Base-by-base conservation (phyloP, 2,113 vertebrate genomes). In the Myrmecophaga tridactyla region DNA sequence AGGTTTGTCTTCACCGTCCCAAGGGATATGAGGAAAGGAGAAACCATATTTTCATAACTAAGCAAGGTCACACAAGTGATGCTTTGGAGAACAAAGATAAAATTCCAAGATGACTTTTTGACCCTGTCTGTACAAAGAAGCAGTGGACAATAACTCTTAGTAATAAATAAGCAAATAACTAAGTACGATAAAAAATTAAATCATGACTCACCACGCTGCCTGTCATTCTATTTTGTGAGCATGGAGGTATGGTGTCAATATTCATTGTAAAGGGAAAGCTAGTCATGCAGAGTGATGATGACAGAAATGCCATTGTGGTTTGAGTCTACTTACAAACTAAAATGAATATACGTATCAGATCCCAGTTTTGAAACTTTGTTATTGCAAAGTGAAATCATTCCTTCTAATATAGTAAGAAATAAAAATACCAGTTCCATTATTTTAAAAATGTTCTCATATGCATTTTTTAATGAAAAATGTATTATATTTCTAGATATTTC, bases 31-130 rank as follows among this genome's bases (percentile, higher is more conserved):
- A 75, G 36, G 12, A 89, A 69, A 43, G 88, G 46, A 53, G 46
- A 86, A 96, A 75, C 0, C 29, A 5, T 51, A 34, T 36, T 76
- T 73, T 62, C 4, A 20, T 78, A 62, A 48, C 48, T 53, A 20
- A 76, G 36, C 69, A 27, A 76, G 29, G 14, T 78, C 72, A 70
- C 25, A 77, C 60, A 56, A 39, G 27, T 80, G 43, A 94, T 2
- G 46, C 92, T 86, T 34, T 46, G 27, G 89, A 41, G 63, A 86
- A 56, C 48, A 78, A 86, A 89, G 51, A 51, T 82, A 95, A n/a
- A n/a, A 69, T 60, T 86, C 21, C 25, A 63, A 82, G 46, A n/a
- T 77, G 78, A 43, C 48, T 89, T 92, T 95, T 85, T 63, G 0
- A 41, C 77, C 82, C 15, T 91, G 4, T 83, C 36, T 76, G 6